phyloP scores from a whole-genome alignment of 2,888 invertebrate species.

The Tenodera sinensis region DNA sequence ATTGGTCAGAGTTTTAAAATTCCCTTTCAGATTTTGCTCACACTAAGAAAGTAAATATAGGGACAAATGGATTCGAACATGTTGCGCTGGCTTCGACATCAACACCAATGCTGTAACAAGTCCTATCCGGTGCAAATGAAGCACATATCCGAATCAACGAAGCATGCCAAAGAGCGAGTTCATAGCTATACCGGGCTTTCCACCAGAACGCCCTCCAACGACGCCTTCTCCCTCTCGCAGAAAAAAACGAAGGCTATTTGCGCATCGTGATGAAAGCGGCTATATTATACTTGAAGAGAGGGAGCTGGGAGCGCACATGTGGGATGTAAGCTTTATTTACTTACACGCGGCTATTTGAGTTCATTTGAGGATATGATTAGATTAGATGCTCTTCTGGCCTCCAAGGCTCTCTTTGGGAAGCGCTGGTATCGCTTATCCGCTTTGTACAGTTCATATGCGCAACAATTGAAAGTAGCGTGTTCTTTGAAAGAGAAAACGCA shows the following conservation, averaged over 20 bases:
- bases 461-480: neutral
- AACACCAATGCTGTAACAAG: neutral
- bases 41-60: too few relatives aligned
- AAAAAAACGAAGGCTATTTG: neutral
- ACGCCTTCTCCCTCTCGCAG: neutral
- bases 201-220: neutral
- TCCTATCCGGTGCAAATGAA: neutral
- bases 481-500: too few relatives aligned
- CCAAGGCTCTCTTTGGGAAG: neutral
- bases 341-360: neutral
- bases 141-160: neutral
- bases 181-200: neutral
- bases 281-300: neutral
- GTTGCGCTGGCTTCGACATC: neutral
- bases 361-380: neutral
- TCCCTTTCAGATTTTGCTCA: too few relatives aligned
- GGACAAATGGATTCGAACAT: too few relatives aligned
- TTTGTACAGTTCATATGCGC: neutral
- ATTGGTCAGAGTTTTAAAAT: too few relatives aligned
- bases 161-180: neutral
- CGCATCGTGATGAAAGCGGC: neutral
- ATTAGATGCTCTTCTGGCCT: neutral
- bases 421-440: neutral
- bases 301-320: neutral
- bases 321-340: neutral